Percentiles rank a stretch among this genome's conserved stretches.
These are phyloP conservation scores for Drosophila lacteicornis DNA, from an alignment of 1,140 invertebrate species.

Conservation along the genomic window DNA sequence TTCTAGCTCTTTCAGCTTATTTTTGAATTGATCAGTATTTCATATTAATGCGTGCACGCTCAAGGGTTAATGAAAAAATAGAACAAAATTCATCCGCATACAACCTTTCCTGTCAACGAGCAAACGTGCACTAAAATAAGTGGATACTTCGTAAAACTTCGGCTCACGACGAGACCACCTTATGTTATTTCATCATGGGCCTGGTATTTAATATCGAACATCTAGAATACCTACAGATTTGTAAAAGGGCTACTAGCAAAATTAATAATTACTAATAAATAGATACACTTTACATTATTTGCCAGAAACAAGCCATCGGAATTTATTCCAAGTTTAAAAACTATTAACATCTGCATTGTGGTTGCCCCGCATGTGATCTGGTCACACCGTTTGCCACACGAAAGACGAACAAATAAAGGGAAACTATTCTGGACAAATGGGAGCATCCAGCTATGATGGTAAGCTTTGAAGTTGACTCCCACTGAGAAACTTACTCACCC, in stretches of 20 bases:
- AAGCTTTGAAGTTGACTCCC: neutral
- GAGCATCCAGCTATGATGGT: constrained; percentile 79
- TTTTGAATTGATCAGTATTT: too few species aligned
- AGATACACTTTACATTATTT: neutral
- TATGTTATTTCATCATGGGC: too few species aligned
- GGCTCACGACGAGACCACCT: too few species aligned
- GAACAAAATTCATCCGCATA: too few species aligned
- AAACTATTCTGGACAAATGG: constrained; percentile 58
- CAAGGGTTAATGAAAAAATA: too few species aligned
- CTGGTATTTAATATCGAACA: neutral
- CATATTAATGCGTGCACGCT: too few species aligned
- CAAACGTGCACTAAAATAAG: too few species aligned
- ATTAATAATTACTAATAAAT: neutral
- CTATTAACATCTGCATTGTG: neutral
- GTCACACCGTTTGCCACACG: constrained; percentile 33
- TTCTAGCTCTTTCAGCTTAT: too few species aligned
- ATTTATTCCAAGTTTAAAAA: neutral
- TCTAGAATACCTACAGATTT: neutral
- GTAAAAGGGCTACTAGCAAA: neutral
- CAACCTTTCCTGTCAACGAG: too few species aligned
- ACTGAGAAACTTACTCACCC: neutral
- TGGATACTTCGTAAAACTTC: too few species aligned
- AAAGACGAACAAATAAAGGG: constrained; percentile 41
- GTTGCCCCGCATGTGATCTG: neutral
- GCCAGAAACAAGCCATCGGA: neutral